Conservation (phyloP, 2,888 invertebrate genomes). For the Trissoscelio sp. region DNA sequence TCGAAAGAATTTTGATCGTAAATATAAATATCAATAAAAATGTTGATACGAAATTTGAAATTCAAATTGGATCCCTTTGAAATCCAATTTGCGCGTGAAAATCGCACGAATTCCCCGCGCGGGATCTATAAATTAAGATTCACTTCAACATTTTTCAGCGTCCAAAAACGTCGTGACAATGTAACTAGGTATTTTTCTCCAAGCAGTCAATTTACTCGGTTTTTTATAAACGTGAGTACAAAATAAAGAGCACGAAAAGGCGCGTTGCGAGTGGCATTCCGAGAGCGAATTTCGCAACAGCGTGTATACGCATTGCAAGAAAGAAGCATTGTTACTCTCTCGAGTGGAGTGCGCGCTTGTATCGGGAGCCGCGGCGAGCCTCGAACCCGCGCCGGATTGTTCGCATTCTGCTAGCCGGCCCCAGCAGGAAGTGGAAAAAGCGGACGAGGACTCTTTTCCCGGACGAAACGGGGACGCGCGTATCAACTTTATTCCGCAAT, state of each 20-base stretch:
- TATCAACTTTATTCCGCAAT: conserved; percentile 64
- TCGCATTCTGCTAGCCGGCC: conserved; percentile 63
- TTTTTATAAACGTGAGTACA: conserved; percentile 42
- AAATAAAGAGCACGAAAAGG: conserved; percentile 55
- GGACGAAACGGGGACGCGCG: conserved; percentile 15
- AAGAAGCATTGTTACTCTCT: conserved; percentile 69
- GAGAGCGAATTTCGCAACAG: conserved; percentile 63
- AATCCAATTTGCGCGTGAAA: too few relatives aligned
- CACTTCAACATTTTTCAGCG: conserved; percentile 19
- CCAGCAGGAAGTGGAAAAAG: conserved; percentile 19
- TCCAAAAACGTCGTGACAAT: conserved; percentile 34
- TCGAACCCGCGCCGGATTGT: conserved; percentile 61
- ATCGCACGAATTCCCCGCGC: conserved; percentile 16
- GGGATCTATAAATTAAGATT: conserved; percentile 41
- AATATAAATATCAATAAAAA: too few relatives aligned
- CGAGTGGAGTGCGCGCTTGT: conserved; percentile 27
- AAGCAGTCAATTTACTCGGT: conserved; percentile 47
- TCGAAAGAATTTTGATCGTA: too few relatives aligned
- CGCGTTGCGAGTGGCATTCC: conserved; percentile 50
- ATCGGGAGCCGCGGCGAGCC: conserved; percentile 44
- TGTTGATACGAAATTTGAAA: too few relatives aligned
- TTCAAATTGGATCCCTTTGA: too few relatives aligned
- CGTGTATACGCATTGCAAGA: conserved; percentile 60
- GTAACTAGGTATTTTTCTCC: conserved; percentile 46
- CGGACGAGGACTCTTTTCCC: conserved; percentile 1